Evolutionary conservation across 2,888 invertebrate genomes (phyloP).

Genomic region (Lochmaea crataegi): DNA sequence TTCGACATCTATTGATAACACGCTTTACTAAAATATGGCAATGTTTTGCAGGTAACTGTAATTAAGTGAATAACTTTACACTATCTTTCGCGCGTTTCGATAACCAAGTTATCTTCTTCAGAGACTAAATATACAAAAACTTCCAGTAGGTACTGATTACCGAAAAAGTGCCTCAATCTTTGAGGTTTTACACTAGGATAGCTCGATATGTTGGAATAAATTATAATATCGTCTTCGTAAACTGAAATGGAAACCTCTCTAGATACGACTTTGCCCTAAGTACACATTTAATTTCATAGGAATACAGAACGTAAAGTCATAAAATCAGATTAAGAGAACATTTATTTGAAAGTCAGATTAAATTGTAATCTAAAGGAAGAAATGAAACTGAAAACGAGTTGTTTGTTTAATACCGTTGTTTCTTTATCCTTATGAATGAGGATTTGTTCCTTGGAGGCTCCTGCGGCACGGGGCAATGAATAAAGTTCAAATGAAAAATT

Average conservation of each 20-base stretch:
- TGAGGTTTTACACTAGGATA: no score
- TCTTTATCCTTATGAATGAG: constrained; percentile 32
- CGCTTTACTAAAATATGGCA: no score
- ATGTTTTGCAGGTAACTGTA: no score
- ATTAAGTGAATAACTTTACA: no score
- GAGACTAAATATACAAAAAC: no score
- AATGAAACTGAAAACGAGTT: constrained; percentile 37
- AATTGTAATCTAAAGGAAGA: constrained; percentile 39
- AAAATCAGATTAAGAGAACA: constrained; percentile 41
- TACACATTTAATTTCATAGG: constrained; percentile 41
- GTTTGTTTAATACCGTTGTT: constrained; percentile 34
- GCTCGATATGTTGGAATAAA: no score
- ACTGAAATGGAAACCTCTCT: background rate
- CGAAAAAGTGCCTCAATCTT: no score
- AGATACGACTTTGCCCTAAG: constrained; percentile 5
- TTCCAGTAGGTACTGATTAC: no score
- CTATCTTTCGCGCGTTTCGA: no score
- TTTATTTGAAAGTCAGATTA: constrained; percentile 39
- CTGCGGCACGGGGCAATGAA: constrained; percentile 11
- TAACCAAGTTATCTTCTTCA: no score
- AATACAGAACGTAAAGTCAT: constrained; percentile 39
- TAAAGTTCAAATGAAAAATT: constrained; percentile 26
- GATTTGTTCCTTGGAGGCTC: constrained; percentile 23
- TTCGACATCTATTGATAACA: no score
- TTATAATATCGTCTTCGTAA: no score